phyloP scores from a whole-genome alignment of 2,797 vertebrate genomes.

The Lates japonicus region DNA sequence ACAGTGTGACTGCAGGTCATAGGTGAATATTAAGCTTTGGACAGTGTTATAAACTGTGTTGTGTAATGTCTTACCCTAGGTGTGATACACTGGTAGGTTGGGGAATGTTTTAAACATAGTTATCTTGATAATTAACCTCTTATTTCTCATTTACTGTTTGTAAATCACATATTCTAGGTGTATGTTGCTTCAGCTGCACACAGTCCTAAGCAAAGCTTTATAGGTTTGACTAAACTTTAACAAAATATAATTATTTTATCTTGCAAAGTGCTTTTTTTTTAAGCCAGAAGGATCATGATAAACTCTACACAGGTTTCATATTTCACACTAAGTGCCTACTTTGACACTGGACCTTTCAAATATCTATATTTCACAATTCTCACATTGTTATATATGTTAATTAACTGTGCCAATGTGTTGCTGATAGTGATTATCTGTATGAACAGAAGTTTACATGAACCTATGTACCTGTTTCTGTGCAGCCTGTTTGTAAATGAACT shows the following conservation, averaged over 20 bases:
- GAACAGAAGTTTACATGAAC: slow-evolving; percentile 24
- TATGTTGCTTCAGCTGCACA: background rate
- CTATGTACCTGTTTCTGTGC: slow-evolving; percentile 40
- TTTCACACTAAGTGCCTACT: slow-evolving; percentile 39
- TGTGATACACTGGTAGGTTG: background rate
- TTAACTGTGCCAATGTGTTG: slow-evolving; percentile 5
- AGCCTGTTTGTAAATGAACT: slow-evolving; percentile 50
- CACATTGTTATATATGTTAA: slow-evolving; percentile 8
- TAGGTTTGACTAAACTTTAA: background rate
- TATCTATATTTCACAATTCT: slow-evolving; percentile 29
- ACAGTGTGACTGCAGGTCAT: background rate
- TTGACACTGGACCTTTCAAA: slow-evolving; percentile 1
- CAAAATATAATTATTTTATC: background rate
- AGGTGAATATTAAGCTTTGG: background rate
- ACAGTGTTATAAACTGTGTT: background rate
- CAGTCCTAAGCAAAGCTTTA: background rate
- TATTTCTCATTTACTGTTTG: background rate
- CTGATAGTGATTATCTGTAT: slow-evolving; percentile 37
- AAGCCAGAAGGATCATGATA: background rate
- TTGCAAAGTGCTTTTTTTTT: background rate
- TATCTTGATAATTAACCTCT: background rate
- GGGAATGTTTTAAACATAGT: background rate
- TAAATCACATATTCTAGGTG: background rate
- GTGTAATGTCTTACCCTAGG: background rate
- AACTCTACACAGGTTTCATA: slow-evolving; percentile 38